Evolutionary conservation across 2,888 invertebrate genomes (phyloP).

Genomic region (Scaptomyza parva): DNA sequence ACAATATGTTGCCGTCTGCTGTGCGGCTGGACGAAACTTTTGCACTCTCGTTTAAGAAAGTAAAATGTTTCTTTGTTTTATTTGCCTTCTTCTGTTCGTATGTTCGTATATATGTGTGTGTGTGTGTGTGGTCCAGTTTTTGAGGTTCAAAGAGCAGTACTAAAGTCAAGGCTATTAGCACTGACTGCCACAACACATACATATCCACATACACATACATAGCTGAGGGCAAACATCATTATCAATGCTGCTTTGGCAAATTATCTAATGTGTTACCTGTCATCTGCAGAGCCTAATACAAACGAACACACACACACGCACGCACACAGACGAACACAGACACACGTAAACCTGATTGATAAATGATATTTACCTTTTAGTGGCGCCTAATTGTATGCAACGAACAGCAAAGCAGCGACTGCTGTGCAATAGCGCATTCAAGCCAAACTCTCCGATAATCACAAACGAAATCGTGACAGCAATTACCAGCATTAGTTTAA

Average conservation of each 20-base stretch:
- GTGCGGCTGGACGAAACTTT: constrained; percentile 56
- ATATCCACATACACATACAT: background rate
- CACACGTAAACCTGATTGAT: constrained; percentile 50
- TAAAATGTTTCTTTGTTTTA: constrained; percentile 49
- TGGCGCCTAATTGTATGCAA: constrained; percentile 65
- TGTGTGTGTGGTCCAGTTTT: constrained; percentile 36
- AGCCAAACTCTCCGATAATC: constrained; percentile 49
- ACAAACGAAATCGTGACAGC: constrained; percentile 70
- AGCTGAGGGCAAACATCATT: constrained; percentile 26
- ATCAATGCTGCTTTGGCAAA: constrained; percentile 51
- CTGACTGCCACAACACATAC: constrained; percentile 3
- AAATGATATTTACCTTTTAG: constrained; percentile 68
- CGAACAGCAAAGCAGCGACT: constrained; percentile 14
- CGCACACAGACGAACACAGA: background rate
- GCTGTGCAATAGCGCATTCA: constrained; percentile 25
- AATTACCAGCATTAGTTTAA: constrained; percentile 74
- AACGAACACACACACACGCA: constrained; percentile 1
- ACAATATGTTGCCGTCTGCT: constrained; percentile 73
- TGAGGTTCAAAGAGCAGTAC: constrained; percentile 47
- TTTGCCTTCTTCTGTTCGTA: background rate
- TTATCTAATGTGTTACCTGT: constrained; percentile 55
- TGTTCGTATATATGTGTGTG: constrained; percentile 7
- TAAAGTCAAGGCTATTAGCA: constrained; percentile 63
- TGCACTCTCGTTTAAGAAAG: constrained; percentile 55
- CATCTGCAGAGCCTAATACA: constrained; percentile 15